phyloP scores from a whole-genome alignment of 2,113 vertebrate genomes.

The Dermatemys mawii region DNA sequence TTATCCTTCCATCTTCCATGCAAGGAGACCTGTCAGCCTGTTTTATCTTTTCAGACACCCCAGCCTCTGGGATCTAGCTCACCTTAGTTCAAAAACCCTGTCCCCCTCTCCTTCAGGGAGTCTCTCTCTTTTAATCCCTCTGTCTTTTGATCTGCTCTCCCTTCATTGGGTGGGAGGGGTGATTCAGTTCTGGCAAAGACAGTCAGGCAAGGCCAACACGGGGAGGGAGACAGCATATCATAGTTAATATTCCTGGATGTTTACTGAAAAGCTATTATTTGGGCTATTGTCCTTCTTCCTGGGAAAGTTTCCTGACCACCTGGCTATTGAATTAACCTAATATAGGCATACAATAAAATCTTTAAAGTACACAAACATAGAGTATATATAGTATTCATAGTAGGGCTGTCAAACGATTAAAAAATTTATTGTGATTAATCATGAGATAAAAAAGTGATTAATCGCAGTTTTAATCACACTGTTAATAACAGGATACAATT shows the following conservation, averaged over 20 bases:
- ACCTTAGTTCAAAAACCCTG: neutral
- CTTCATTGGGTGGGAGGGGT: neutral
- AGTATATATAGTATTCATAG: neutral
- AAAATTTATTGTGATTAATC: neutral
- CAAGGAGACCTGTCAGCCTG: neutral
- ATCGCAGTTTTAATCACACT: neutral
- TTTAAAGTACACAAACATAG: neutral
- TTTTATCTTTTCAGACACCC: neutral
- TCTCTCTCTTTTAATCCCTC: rapidly evolving
- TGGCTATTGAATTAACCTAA: neutral
- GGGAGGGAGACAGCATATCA: neutral
- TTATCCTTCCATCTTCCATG: neutral
- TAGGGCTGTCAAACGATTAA: neutral
- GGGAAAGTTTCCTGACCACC: neutral
- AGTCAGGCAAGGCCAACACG: neutral
- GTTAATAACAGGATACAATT: neutral
- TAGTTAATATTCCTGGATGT: neutral
- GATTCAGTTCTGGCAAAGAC: neutral
- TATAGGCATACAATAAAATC: neutral
- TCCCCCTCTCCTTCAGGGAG: neutral
- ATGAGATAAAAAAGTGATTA: neutral
- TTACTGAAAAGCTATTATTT: neutral
- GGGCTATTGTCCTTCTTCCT: neutral
- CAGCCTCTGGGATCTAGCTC: neutral
- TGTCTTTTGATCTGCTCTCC: neutral